Evolutionary conservation across 2,113 vertebrate genomes (phyloP).

Genomic region (Todiramphus chloris): DNA sequence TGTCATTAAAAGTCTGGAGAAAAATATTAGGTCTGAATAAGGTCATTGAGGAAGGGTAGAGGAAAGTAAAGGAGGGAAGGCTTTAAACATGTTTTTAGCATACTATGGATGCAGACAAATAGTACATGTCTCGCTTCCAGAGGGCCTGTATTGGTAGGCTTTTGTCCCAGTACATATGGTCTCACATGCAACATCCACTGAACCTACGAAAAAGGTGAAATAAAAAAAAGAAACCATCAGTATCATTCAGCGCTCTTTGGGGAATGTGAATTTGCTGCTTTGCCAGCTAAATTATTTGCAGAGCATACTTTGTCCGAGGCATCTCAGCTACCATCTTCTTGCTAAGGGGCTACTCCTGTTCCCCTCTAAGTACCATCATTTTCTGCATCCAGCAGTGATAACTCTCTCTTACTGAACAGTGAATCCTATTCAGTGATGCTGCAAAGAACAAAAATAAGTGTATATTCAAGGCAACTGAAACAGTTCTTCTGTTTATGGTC

Average conservation of each 20-base stretch:
- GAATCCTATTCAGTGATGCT: accelerated
- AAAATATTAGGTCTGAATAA: not conserved
- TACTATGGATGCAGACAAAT: not conserved
- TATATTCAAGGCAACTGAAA: not conserved
- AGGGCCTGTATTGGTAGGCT: not conserved
- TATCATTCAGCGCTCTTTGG: accelerated
- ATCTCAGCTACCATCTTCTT: not conserved
- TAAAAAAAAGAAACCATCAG: not conserved
- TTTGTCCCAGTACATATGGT: not conserved
- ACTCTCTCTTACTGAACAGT: not conserved
- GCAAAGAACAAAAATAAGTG: not conserved
- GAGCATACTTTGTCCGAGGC: not conserved
- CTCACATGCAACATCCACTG: not conserved
- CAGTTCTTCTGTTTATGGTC: not conserved
- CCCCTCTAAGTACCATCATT: not conserved
- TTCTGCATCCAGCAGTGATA: not conserved
- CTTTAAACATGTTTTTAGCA: not conserved
- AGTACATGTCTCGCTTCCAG: not conserved
- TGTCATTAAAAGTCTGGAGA: not conserved
- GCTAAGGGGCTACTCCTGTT: not conserved
- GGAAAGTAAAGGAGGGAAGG: not conserved
- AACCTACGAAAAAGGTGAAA: not conserved
- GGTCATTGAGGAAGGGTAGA: not conserved
- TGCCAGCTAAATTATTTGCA: not conserved
- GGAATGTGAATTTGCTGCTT: not conserved